Base-by-base conservation (phyloP, 2,888 invertebrate species). In the Phortica okadai region DNA sequence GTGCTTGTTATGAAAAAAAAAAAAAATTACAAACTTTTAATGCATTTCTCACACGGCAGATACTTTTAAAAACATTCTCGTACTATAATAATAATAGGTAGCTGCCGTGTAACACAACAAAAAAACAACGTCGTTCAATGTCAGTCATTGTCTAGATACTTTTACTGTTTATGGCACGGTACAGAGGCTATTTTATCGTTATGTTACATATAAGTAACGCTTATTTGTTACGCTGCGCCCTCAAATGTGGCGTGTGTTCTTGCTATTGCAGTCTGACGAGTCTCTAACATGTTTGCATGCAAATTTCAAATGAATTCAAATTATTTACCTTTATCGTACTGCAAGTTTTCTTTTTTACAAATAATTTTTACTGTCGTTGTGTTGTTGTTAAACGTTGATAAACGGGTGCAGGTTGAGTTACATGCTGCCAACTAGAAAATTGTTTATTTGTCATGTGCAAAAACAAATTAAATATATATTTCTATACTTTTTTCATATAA, bases 1-100 rank as follows among this genome's bases (percentile, higher is more conserved):
- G 86, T 86, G 86, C 88, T 81, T 8, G 10, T 78, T 77, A 77
- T 78, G 81, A 21, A 21, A 21, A 21, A 21, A 21, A 21, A 85
- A 83, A 87, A 85, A 83, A 87, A 83, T 76, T 78, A 69, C 58
- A 75, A 80, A 80, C 50, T 78, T 76, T 75, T 76, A 76, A 21
- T 79, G 77, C 81, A 79, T 79, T 84, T 85, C 83, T 82, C 78
- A 76, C 83, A 82, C 81, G 80, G 80, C 82, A 67, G 76, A 79
- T 78, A 77, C 79, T 64, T 78, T 78, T 78, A 11, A 79, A 78
- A 81, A 79, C 66, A 76, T 73, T 74, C 73, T 66, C 50, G 73
- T 33, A 76, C 56, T 77, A 76, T 45, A 78, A 33, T 4, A 33
- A 33, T 33, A 33, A 33, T 33, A 33, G 3, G 33, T 33, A 33